Base-by-base conservation (phyloP, 2,113 vertebrate genomes). In the Cheirogaleus medius region DNA sequence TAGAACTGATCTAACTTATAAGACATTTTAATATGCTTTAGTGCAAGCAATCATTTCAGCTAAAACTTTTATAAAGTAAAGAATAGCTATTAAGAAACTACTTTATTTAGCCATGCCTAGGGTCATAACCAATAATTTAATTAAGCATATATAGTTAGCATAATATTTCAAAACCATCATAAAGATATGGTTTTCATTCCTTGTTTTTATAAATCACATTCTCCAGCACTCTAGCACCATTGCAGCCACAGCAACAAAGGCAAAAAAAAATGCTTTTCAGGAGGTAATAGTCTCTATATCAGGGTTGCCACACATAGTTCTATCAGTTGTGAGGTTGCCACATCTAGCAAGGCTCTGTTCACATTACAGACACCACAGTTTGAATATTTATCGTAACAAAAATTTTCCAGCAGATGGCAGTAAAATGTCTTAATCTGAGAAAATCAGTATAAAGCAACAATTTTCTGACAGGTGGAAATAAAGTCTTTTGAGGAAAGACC, bases 381-480 rank as follows among this genome's bases (percentile, higher is more conserved):
- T 52, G 18, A 27, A 60, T 73, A 78, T 82, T 60, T 69, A 84
- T 78, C 82, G n/a, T 68, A 82, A 66, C 27, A 92, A 69, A 89
- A 81, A 29, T 3, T 80, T 91, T 73, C 91, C 93, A 97, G 80
- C 54, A 97, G 90, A 91, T 94, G 91, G 95, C 96, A 94, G 93
- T 92, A 94, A 95, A 87, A 92, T 90, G 56, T 92, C 74, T 97
- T 52, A 56, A 74, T 84, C 76, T 92, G 42, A 64, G 18, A 49
- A 95, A 47, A 86, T 87, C n/a, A 69, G 49, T 9, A 42, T 85
- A 87, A 83, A 77, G 25, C 7, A 87, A 76, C 11, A 69, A 39
- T 71, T 92, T 94, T 90, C 11, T 60, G 39, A 73, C 10, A 92
- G 15, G 56, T 52, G 21, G 69, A 91, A 87, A 89, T 84, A 47